These are phyloP conservation scores for Nyctibius bracteatus DNA, from an alignment of 2,113 vertebrate genomes.

Conservation along the genomic window DNA sequence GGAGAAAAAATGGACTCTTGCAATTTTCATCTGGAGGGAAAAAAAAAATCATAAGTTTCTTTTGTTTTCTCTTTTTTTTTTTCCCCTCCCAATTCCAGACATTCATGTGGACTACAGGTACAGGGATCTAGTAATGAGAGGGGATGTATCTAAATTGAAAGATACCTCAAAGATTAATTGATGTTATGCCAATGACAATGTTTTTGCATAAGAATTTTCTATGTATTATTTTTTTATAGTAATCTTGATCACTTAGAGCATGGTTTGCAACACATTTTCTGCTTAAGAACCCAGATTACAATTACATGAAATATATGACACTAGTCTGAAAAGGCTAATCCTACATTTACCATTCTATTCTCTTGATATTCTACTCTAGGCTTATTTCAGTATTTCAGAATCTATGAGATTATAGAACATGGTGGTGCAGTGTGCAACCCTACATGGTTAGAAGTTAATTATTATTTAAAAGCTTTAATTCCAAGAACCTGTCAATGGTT, in stretches of 20 bases:
- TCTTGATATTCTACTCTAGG: not conserved
- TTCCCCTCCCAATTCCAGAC: not conserved
- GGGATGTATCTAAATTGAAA: not conserved
- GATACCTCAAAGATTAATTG: not conserved
- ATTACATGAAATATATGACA: not conserved
- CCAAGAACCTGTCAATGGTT: not conserved
- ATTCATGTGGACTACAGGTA: not conserved
- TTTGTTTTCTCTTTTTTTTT: not conserved
- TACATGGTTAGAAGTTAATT: not conserved
- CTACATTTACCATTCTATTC: not conserved
- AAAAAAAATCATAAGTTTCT: not conserved
- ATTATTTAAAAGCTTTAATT: slow-evolving; percentile 16
- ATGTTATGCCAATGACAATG: not conserved
- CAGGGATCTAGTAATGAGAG: not conserved
- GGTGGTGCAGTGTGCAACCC: not conserved
- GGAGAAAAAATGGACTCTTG: not conserved
- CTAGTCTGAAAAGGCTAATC: slow-evolving; percentile 14
- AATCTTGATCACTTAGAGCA: not conserved
- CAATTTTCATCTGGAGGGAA: not conserved
- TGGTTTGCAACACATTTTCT: not conserved
- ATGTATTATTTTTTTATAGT: not conserved
- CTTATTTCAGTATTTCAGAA: slow-evolving; percentile 7
- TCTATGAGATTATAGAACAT: not conserved
- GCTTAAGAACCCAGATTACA: not conserved
- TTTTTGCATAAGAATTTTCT: not conserved